Evolutionary conservation across 2,888 invertebrate species (phyloP).

Genomic region (Lamellibrachia columna): DNA sequence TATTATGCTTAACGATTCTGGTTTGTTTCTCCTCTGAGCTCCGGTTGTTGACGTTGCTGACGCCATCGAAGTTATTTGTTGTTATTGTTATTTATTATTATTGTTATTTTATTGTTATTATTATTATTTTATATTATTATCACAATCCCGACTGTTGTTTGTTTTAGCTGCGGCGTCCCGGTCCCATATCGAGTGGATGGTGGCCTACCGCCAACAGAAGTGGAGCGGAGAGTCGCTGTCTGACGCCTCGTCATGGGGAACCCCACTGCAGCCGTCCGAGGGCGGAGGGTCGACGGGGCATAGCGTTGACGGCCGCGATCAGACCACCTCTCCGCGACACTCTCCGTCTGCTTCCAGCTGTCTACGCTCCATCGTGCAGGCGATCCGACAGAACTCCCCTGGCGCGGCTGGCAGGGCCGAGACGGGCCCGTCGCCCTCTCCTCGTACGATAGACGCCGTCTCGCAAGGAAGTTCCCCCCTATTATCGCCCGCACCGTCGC

Average conservation of each 20-base stretch:
- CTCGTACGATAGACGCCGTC: neutral
- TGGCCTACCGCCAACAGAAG: slow-evolving; percentile 29
- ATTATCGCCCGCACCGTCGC: slow-evolving; percentile 4
- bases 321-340: neutral
- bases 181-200: slow-evolving; percentile 31
- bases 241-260: neutral
- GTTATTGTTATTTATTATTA: too few relatives aligned
- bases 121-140: neutral
- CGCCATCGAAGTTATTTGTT: too few relatives aligned
- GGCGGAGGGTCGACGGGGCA: neutral
- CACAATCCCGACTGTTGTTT: neutral
- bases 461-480: neutral
- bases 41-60: too few relatives aligned
- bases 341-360: slow-evolving; percentile 28
- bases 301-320: neutral
- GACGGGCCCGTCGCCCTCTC: neutral
- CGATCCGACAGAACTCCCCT: slow-evolving; percentile 22
- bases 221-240: neutral
- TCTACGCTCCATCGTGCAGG: slow-evolving; percentile 28
- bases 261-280: neutral
- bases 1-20: too few relatives aligned
- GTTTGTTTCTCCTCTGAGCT: too few relatives aligned
- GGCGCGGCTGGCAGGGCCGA: neutral
- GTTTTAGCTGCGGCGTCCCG: slow-evolving; percentile 27
- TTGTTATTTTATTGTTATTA: too few relatives aligned